Evolutionary conservation across 2,113 vertebrate species (phyloP).

Genomic region (Spea multiplicata): DNA sequence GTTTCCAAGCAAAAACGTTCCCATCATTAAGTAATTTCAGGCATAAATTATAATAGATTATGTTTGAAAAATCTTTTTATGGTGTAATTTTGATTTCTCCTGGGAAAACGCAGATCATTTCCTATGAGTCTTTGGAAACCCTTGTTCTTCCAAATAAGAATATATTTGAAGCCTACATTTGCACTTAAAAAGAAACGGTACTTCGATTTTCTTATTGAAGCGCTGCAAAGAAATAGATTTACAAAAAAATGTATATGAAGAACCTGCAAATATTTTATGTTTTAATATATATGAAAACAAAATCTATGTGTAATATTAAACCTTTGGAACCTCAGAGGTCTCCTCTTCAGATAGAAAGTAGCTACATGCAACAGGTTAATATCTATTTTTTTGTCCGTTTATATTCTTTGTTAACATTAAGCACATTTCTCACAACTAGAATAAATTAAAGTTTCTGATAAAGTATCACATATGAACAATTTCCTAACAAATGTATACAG

Average conservation of each 20-base stretch:
- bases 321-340: no score
- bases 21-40: conserved; percentile 39
- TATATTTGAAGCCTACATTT: conserved; percentile 35
- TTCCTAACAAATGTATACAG: no score
- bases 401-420: no score
- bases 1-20: conserved; percentile 42
- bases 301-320: no score
- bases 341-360: not conserved
- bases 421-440: no score
- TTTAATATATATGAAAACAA: not conserved
- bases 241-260: not conserved
- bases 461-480: no score
- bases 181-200: conserved; percentile 32
- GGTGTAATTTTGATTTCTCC: conserved; percentile 34
- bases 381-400: no score
- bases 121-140: conserved; percentile 25
- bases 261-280: not conserved
- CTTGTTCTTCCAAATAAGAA: conserved; percentile 41
- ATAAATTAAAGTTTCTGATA: no score
- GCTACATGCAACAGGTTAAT: no score
- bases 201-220: conserved; percentile 14
- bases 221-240: not conserved
- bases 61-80: conserved; percentile 46
- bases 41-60: conserved; percentile 48
- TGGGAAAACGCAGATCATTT: conserved; percentile 20